phyloP scores from a whole-genome alignment of 2,113 vertebrate genomes.

The Phaethon lepturus region DNA sequence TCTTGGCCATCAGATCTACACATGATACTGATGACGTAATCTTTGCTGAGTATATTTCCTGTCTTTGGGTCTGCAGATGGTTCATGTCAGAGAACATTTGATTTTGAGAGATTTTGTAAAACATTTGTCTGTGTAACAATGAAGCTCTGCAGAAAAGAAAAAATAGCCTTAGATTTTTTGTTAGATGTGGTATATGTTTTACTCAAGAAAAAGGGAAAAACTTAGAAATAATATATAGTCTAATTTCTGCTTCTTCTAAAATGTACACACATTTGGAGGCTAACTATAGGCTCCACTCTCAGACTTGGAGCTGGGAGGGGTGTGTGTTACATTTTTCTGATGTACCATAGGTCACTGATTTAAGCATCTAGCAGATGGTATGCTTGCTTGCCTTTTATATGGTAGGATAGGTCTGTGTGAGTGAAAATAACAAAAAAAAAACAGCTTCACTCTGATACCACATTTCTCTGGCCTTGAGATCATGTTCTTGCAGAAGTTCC shows the following conservation, averaged over 20 bases:
- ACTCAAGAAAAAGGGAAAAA: neutral
- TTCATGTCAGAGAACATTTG: neutral
- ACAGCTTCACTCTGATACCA: neutral
- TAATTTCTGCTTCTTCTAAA: neutral
- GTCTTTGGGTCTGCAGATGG: neutral
- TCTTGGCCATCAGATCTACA: neutral
- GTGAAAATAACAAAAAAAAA: neutral
- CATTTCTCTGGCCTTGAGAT: neutral
- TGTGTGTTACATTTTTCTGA: neutral
- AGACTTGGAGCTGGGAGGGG: neutral
- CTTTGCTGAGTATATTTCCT: neutral
- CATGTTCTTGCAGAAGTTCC: neutral
- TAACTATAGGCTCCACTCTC: neutral
- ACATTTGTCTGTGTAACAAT: neutral
- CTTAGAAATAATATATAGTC: neutral
- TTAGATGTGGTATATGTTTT: neutral
- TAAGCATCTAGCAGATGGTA: neutral
- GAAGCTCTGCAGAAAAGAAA: neutral
- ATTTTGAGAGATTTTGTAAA: neutral
- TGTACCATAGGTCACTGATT: neutral
- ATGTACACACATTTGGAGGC: fast-evolving
- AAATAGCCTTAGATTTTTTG: neutral
- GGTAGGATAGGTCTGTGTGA: neutral
- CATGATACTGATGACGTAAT: neutral
- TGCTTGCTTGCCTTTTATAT: neutral